A percentile compares a stretch with the other conserved stretches of the same genome.
phyloP scores from a whole-genome alignment of 1,140 invertebrate genomes.

The Temnothorax nylanderi region DNA sequence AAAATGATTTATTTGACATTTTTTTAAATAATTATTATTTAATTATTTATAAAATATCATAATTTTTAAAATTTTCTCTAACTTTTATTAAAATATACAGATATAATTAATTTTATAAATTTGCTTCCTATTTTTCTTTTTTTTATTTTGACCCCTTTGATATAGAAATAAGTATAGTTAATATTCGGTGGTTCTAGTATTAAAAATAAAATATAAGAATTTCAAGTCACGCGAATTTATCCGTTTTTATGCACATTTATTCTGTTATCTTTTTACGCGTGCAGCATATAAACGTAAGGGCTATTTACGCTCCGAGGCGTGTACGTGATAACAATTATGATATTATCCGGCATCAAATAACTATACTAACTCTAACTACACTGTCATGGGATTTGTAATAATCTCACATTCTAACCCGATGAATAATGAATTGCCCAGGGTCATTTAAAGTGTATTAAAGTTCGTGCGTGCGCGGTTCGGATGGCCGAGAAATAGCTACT shows the following conservation, averaged over 20 bases:
- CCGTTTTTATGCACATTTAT: neutral
- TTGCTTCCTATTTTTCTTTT: too few species aligned
- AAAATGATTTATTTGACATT: too few species aligned
- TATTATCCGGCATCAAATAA: constrained; percentile 11
- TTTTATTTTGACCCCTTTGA: too few species aligned
- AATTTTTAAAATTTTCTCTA: too few species aligned
- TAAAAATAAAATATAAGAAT: neutral
- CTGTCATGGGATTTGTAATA: constrained; percentile 32
- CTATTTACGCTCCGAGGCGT: neutral
- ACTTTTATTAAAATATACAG: too few species aligned
- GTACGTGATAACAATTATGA: constrained; percentile 19
- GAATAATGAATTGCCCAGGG: constrained; percentile 31
- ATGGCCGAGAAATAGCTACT: neutral
- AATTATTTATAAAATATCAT: too few species aligned
- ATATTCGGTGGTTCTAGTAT: too few species aligned
- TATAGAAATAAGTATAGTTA: too few species aligned
- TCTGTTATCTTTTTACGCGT: neutral
- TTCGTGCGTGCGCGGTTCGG: neutral
- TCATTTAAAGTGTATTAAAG: constrained; percentile 13
- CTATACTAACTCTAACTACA: neutral
- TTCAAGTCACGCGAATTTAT: neutral
- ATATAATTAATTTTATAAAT: too few species aligned
- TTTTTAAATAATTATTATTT: too few species aligned
- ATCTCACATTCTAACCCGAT: constrained; percentile 35
- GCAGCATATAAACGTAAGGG: too few species aligned